Conservation (phyloP, 2,797 vertebrate species). For the Tauraco hartlaubi region DNA sequence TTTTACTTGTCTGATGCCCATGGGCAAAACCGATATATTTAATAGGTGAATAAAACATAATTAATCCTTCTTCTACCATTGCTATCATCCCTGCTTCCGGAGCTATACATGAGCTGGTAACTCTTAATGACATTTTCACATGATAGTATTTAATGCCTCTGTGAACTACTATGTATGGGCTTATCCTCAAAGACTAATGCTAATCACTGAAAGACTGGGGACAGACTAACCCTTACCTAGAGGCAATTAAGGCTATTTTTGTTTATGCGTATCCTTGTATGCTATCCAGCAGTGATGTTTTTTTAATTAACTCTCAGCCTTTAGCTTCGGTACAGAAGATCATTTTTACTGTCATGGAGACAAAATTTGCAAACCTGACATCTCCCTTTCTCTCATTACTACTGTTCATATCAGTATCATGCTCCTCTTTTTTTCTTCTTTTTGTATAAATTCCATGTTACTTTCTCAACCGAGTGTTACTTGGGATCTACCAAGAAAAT, state of each 20-base stretch:
- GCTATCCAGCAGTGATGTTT: background rate
- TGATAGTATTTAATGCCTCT: background rate
- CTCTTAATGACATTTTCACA: background rate
- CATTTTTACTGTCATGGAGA: background rate
- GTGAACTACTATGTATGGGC: background rate
- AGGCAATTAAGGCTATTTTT: background rate
- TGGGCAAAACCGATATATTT: background rate
- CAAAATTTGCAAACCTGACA: background rate
- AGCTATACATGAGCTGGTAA: background rate
- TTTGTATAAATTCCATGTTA: background rate
- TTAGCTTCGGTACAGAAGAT: background rate
- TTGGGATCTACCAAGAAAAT: background rate
- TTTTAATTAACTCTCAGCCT: conserved; percentile 33
- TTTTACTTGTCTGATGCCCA: background rate
- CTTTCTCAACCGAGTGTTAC: background rate
- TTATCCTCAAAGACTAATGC: background rate
- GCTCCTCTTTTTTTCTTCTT: background rate
- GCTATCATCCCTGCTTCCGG: background rate
- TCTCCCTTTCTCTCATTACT: background rate
- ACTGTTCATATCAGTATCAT: background rate
- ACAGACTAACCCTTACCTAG: background rate
- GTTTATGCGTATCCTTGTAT: background rate
- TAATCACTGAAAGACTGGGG: background rate
- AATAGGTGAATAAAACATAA: conserved; percentile 19
- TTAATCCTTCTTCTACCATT: background rate